Evolutionary conservation across 2,113 vertebrate species (phyloP).

Genomic region (Ciconia stormi): DNA sequence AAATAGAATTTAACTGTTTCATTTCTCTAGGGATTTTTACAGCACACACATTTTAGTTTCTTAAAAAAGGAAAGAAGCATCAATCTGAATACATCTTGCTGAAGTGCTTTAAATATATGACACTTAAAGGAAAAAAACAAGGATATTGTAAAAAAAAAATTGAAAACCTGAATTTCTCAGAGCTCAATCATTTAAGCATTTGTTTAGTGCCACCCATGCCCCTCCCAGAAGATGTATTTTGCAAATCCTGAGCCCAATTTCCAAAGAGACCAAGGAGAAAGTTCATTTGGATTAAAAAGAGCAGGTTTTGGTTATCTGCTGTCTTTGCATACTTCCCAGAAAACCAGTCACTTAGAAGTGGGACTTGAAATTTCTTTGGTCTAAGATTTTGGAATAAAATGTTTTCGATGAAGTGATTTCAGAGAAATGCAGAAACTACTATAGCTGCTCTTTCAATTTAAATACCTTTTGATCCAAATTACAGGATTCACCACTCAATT

Average conservation of each 20-base stretch:
- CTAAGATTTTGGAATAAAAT: background rate
- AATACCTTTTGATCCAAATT: background rate
- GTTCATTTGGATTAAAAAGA: background rate
- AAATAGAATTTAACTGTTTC: background rate
- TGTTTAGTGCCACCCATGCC: background rate
- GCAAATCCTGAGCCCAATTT: background rate
- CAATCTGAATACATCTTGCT: background rate
- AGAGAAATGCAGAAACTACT: background rate
- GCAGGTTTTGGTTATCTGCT: background rate
- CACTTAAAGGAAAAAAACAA: background rate
- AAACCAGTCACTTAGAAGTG: background rate
- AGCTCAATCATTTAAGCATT: background rate
- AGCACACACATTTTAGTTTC: background rate
- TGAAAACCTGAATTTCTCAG: background rate
- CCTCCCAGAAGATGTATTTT: background rate
- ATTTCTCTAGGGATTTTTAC: background rate
- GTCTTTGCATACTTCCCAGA: background rate
- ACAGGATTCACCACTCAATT: background rate
- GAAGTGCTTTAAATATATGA: background rate
- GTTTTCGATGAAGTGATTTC: background rate
- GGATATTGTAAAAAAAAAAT: background rate
- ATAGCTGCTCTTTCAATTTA: background rate
- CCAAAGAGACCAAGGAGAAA: background rate
- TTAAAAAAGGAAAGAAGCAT: background rate
- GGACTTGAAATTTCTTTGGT: background rate